phyloP scores from a whole-genome alignment of 2,797 vertebrate species.

The Semaprochilodus insignis region DNA sequence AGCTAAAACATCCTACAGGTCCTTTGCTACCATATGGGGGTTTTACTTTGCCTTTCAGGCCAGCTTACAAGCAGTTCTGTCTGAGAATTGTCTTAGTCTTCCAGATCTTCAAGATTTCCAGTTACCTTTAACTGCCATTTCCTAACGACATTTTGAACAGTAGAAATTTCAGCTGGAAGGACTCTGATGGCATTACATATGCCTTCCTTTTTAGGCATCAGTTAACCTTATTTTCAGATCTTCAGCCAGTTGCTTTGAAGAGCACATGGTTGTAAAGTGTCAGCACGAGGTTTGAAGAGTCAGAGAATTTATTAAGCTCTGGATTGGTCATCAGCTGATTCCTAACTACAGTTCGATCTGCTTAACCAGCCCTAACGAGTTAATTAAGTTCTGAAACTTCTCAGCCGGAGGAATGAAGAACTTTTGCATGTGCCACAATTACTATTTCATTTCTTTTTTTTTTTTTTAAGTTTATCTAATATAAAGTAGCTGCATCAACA shows the following conservation, averaged over 20 bases:
- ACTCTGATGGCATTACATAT: neutral
- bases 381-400: too few relatives aligned
- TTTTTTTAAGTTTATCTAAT: too few relatives aligned
- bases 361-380: too few relatives aligned
- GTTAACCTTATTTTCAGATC: neutral
- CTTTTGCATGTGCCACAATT: too few relatives aligned
- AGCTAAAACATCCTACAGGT: neutral
- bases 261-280: neutral
- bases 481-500: too few relatives aligned
- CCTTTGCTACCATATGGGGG: neutral
- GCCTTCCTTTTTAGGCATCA: neutral
- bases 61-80: neutral
- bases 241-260: neutral
- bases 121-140: neutral
- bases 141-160: neutral
- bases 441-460: too few relatives aligned
- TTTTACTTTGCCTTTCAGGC: neutral
- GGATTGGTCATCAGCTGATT: neutral
- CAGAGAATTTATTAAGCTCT: neutral
- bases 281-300: neutral
- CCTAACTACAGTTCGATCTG: too few relatives aligned
- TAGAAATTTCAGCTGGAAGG: neutral
- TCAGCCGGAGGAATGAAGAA: too few relatives aligned
- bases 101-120: neutral
- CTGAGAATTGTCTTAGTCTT: neutral